phyloP scores from a whole-genome alignment of 53 echinoderm and acorn worm genomes.

The Hippasteria phrygiana region DNA sequence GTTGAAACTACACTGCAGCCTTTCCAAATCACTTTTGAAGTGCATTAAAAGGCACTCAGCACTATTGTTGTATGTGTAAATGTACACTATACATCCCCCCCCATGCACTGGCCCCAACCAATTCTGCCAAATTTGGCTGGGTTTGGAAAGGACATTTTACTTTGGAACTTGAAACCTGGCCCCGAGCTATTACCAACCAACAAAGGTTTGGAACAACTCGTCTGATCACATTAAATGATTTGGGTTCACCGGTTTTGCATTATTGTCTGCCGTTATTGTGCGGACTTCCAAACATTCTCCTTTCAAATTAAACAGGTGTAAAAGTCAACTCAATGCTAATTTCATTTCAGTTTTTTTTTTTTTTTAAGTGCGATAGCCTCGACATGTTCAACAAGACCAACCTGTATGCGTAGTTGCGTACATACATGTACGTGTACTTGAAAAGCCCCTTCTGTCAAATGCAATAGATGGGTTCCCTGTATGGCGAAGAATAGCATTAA shows the following conservation, averaged over 20 bases:
- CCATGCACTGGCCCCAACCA: background rate
- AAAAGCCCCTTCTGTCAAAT: no score
- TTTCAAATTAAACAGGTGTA: slow-evolving; percentile 39
- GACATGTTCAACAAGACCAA: background rate
- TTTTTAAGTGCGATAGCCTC: background rate
- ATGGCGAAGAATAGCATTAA: slow-evolving; percentile 12
- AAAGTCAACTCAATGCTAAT: slow-evolving; percentile 46
- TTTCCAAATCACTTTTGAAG: no score
- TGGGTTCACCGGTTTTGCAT: slow-evolving; percentile 22
- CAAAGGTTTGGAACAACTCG: slow-evolving; percentile 16
- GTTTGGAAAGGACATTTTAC: background rate
- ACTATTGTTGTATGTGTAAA: no score
- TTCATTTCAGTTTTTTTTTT: background rate
- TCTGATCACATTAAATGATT: slow-evolving; percentile 55
- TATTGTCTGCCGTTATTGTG: background rate
- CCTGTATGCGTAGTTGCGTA: no score
- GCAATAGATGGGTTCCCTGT: background rate
- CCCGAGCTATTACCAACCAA: background rate
- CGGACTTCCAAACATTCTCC: slow-evolving; percentile 20
- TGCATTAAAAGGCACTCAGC: no score
- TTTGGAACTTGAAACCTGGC: background rate
- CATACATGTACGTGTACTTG: no score
- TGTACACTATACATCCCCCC: no score
- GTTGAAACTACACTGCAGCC: no score
- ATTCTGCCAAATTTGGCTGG: background rate